Base-by-base conservation (phyloP, 2,797 vertebrate species). In the Chlorospingus semifuscus region DNA sequence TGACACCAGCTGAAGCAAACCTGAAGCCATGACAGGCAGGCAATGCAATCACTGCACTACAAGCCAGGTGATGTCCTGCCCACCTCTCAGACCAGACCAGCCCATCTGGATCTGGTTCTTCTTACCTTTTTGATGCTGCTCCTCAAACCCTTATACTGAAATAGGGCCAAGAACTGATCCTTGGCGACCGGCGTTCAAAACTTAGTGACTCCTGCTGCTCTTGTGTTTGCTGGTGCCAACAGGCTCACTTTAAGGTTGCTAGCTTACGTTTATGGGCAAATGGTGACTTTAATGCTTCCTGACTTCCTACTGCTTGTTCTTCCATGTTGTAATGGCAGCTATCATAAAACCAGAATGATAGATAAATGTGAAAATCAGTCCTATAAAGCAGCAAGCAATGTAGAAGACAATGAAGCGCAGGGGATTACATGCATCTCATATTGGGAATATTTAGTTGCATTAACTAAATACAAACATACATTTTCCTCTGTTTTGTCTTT, bases 401-500 rank as follows among this genome's bases (percentile, higher is more conserved):
- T 13, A 72, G 69, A 68, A 70, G 42, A 34, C 59, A 70, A 7
- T 6, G 60, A 77, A 84, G 42, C 27, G 6, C n/a, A 70, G 44
- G 23, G 56, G 37, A 72, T 79, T 88, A 63, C 17, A 30, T 53
- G 34, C 18, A 39, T 63, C 53, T 49, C 61, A 29, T 42, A 46
- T 8, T 34, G 70, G 61, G 66, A 94, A 88, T 53, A 76, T 4
- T n/a, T n/a, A n/a, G 6, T 50, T 91, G 20, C 15, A 70, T 86
- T 93, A 90, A 88, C 85, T 87, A 87, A 72, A 90, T 36, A 46
- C 47, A 84, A 94, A 68, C 42, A 83, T 56, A 77, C 16, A 27
- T 91, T 93, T 94, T 79, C 52, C 34, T 59, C 41, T 47, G 60
- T 36, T 94, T 88, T 57, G 47, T 82, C 63, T 94, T 94, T 74